Evolutionary conservation across 2,888 invertebrate species (phyloP), one percentile per base, ranked within the genome.

Genomic region (Lucinisca nassula): DNA sequence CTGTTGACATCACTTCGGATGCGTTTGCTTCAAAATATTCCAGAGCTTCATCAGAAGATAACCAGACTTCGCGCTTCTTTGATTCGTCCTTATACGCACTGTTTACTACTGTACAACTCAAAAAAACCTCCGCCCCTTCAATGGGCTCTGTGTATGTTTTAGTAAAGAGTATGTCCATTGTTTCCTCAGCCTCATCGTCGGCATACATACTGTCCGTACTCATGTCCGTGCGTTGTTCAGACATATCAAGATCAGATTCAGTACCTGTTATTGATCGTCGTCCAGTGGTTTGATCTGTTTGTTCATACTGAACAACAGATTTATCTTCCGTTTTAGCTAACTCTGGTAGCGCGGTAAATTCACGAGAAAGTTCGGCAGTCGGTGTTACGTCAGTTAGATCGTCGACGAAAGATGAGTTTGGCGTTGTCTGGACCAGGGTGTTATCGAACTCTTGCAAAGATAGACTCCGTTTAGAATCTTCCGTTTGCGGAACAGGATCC

Each of bases 211-310:
- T 93, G 77, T 94, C 94, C 0, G 94, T 93, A 81, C 94, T 94
- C 49, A 91, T 90, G 75, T 94, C 94, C 85, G 94, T 94, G 24
- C 93, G 88, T 24, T 91, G 92, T 76, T 95, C 95, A 0, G 95
- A 95, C n/a, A 93, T 90, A 81, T 95, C 95, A 45, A 95, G 89
- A 51, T 95, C 95, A 0, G 94, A 94, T 79, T 94, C 94, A 4
- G 95, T 95, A 14, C 92, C 79, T 17, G 91, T 85, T 10, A 88
- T 84, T 17, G 91, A 91, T 10, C 75, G 85, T 21, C 91, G 82
- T 12, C 91, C 90, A 14, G 78, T 83, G 8, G 87, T 75, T 8
- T 61, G 61, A 30, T 61, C 61, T 10, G 24, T 6, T 27, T 61
- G 61, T 24, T 90, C 84, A 75, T 76, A 82, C 70, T 88, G 90